phyloP scores from a whole-genome alignment of 2,797 vertebrate genomes.

The Carapus acus region DNA sequence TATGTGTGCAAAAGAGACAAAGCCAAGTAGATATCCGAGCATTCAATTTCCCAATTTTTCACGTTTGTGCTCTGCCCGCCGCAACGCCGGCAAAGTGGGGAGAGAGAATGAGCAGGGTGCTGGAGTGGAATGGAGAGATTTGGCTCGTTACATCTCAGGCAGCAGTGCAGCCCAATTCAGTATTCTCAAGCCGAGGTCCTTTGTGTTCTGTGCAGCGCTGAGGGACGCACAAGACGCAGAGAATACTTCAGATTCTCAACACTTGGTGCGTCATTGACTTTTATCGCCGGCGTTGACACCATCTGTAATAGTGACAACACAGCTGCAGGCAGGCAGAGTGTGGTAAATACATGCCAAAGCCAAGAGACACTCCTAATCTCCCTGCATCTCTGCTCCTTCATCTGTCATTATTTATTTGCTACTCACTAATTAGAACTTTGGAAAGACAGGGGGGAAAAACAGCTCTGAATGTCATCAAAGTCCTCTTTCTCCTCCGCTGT shows the following conservation, averaged over 20 bases:
- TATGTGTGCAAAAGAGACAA: no score
- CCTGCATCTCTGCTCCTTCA: slow-evolving; percentile 34
- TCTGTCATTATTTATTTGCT: slow-evolving; percentile 53
- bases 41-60: slow-evolving; percentile 17
- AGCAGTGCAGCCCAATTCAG: neutral
- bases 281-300: slow-evolving; percentile 14
- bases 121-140: neutral
- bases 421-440: slow-evolving; percentile 49
- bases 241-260: neutral
- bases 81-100: slow-evolving; percentile 10
- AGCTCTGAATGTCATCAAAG: slow-evolving; percentile 11
- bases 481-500: slow-evolving; percentile 11
- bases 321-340: slow-evolving; percentile 26
- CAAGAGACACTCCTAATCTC: slow-evolving; percentile 38
- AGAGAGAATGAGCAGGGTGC: neutral
- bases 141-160: slow-evolving; percentile 2
- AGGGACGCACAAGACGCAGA: slow-evolving; percentile 16
- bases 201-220: neutral
- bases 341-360: slow-evolving; percentile 31
- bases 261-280: slow-evolving; percentile 15
- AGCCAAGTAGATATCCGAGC: slow-evolving; percentile 1
- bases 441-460: slow-evolving; percentile 6
- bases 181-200: slow-evolving; percentile 6
- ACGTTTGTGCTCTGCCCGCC: slow-evolving; percentile 14
- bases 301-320: slow-evolving; percentile 37